These are phyloP conservation scores for Pelusios castaneus DNA, from an alignment of 2,113 vertebrate genomes.

Conservation along the genomic window DNA sequence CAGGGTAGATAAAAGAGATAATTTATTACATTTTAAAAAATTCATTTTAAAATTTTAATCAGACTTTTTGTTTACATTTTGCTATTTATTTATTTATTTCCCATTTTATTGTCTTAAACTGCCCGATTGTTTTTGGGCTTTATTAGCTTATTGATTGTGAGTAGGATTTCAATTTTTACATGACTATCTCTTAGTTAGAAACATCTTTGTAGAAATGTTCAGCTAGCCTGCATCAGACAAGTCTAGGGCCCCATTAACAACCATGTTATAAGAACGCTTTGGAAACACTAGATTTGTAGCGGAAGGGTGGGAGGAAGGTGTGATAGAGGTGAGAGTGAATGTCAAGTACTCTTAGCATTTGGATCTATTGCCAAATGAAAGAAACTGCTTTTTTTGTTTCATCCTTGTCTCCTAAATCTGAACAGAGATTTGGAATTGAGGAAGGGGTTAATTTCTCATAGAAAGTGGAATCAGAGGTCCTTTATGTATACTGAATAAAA, in stretches of 20 bases:
- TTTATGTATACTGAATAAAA: neutral
- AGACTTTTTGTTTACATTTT: neutral
- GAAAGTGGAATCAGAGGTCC: neutral
- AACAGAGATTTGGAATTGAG: neutral
- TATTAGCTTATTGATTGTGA: neutral
- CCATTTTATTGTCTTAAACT: neutral
- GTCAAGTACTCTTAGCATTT: constrained; percentile 31
- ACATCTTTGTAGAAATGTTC: neutral
- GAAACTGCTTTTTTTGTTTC: constrained; percentile 5
- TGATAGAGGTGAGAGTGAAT: constrained; percentile 50
- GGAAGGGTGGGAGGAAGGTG: constrained; percentile 48
- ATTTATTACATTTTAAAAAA: neutral
- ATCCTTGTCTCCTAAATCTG: constrained; percentile 34
- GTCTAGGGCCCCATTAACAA: neutral
- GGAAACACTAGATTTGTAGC: neutral
- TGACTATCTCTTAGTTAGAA: neutral
- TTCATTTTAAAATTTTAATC: neutral
- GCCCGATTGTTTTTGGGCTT: neutral
- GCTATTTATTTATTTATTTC: neutral
- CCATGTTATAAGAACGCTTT: neutral
- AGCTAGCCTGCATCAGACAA: neutral
- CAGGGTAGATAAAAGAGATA: neutral
- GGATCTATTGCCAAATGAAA: constrained; percentile 31
- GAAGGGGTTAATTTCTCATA: constrained; percentile 39
- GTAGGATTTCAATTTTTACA: neutral